Conservation (phyloP, 2,888 invertebrate genomes). For the Arrhopalites spinosus region DNA sequence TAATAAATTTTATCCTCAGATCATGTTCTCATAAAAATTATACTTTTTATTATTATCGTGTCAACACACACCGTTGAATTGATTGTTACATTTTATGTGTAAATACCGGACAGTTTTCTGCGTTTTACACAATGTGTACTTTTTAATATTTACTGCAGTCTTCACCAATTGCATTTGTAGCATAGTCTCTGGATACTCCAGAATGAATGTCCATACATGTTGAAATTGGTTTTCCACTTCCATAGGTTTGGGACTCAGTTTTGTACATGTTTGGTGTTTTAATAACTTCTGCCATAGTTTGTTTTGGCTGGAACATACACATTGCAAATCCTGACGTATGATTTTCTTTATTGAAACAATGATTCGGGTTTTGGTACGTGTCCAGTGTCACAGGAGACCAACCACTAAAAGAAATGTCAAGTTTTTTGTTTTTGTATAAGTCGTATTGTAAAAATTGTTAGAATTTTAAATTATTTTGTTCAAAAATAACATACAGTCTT, state of each 20-base stretch:
- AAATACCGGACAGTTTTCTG: not conserved
- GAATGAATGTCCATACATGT: slow-evolving; percentile 16
- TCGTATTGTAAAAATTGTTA: too few relatives aligned
- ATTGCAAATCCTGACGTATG: slow-evolving; percentile 15
- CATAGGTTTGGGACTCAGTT: slow-evolving; percentile 28
- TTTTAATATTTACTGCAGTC: not conserved
- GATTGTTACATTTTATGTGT: not conserved
- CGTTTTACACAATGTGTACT: not conserved
- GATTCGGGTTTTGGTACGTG: slow-evolving; percentile 19
- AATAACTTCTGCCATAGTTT: slow-evolving; percentile 1
- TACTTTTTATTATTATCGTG: too few relatives aligned
- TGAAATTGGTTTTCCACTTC: slow-evolving; percentile 24
- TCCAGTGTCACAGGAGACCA: slow-evolving; percentile 25
- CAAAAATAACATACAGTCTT: slow-evolving; percentile 28
- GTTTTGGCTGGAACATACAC: slow-evolving; percentile 24
- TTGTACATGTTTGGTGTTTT: slow-evolving; percentile 38
- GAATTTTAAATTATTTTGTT: not conserved
- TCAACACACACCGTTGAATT: too few relatives aligned
- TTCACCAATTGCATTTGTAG: slow-evolving; percentile 7
- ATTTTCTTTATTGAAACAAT: slow-evolving; percentile 33
- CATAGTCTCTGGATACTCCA: not conserved
- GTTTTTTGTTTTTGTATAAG: not conserved
- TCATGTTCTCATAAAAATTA: too few relatives aligned
- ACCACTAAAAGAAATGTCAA: slow-evolving; percentile 19
- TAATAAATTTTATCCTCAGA: too few relatives aligned